Evolutionary conservation across 1,140 invertebrate genomes (phyloP).

Genomic region (Physella acuta): DNA sequence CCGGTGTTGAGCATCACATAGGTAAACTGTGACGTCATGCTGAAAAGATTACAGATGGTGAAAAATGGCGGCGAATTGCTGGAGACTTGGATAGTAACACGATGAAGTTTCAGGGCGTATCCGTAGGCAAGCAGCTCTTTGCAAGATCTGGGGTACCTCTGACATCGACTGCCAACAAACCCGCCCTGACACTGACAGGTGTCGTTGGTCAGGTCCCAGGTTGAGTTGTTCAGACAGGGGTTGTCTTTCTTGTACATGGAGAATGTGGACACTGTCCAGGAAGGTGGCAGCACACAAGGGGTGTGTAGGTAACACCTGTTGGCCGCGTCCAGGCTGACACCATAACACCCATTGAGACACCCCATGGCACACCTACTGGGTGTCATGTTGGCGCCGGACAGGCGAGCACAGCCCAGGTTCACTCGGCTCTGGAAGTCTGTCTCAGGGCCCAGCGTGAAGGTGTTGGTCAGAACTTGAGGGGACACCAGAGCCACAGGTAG

Average conservation of each 20-base stretch:
- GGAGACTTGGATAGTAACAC: not conserved
- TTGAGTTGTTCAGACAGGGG: not conserved
- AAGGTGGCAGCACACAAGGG: not conserved
- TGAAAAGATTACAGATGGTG: not conserved
- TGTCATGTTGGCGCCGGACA: not conserved
- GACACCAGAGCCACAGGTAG: too few relatives aligned
- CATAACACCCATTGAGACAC: not conserved
- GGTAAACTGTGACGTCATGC: not conserved
- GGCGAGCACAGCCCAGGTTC: not conserved
- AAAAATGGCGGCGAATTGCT: not conserved
- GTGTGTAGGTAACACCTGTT: not conserved
- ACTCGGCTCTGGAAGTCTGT: not conserved
- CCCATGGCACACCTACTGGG: not conserved
- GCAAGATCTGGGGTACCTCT: not conserved
- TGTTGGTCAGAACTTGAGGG: too few relatives aligned
- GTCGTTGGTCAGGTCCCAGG: not conserved
- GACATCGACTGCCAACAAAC: not conserved
- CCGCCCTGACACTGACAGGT: conserved; percentile 6
- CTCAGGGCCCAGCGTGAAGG: too few relatives aligned
- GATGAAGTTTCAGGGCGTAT: not conserved
- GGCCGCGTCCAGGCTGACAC: not conserved
- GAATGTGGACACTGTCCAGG: too few relatives aligned
- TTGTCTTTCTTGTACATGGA: not conserved
- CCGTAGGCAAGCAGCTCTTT: not conserved
- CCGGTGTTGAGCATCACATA: not conserved